Base-by-base conservation (phyloP, 2,888 invertebrate species). In the Stenotaenia linearis region DNA sequence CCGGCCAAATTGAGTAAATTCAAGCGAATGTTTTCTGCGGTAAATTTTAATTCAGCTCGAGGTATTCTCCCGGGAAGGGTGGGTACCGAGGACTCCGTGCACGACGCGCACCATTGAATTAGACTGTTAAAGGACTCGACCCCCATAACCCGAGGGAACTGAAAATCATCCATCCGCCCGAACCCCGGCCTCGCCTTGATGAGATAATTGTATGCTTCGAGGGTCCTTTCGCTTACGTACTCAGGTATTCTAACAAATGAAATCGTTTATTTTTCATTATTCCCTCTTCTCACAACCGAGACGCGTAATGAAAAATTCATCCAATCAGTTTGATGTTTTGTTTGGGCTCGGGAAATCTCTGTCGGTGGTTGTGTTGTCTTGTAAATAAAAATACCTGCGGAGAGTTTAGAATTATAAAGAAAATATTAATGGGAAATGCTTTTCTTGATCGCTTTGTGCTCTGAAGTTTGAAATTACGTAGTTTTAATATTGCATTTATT, bases 281-380 rank as follows among this genome's bases (percentile, higher is more conserved):
- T 56, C 56, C 18, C 56, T 56, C 6, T 23, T 56, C 6, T 23
- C 21, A 7, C 21, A 23, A 23, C 23, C 21, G 56, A 56, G 56
- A 56, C 56, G 56, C 56, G 56, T 21, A 56, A 56, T 56, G 56
- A 56, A 56, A 56, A 56, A 56, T 56, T 56, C 56, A 56, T 56
- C 56, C 56, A 56, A 56, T 56, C 56, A 56, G 56, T 21, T 21
- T 23, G 56, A 18, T 40, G 56, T 18, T 56, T 56, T 56, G 5
- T 56, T 56, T 56, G 40, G n/a, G 40, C 12, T 7, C 15, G 9
- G 10, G 7, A 40, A 40, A 40, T 40, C 15, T 40, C 15, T 40
- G 15, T 40, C 40, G 15, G 12, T 40, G 15, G 9, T 12, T 12
- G 15, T 5, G 40, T 40, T 40, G 5, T 40, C 40, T 40, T 15